phyloP scores from a whole-genome alignment of 1,140 invertebrate genomes.

The Drosophila burlai region DNA sequence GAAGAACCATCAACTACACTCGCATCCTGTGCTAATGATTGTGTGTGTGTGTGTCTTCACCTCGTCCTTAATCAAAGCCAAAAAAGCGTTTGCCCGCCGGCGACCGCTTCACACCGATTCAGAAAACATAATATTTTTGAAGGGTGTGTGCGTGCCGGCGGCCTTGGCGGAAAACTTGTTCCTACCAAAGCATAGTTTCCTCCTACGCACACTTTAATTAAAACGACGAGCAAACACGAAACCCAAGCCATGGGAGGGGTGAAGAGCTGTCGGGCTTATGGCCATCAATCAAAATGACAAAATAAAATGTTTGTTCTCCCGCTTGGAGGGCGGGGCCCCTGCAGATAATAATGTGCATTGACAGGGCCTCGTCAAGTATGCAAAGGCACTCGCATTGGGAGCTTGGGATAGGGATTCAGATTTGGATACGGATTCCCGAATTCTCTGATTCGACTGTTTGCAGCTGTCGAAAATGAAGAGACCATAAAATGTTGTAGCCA shows the following conservation, averaged over 20 bases:
- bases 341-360: constrained; percentile 69
- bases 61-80: constrained; percentile 46
- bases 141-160: constrained; percentile 35
- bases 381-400: constrained; percentile 48
- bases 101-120: constrained; percentile 35
- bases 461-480: constrained; percentile 66
- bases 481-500: constrained; percentile 63
- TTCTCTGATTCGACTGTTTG: constrained; percentile 41
- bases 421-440: neutral
- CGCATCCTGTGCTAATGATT: constrained; percentile 72
- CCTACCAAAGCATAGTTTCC: constrained; percentile 44
- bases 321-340: neutral
- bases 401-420: neutral
- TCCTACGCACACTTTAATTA: constrained; percentile 69
- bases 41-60: constrained; percentile 61
- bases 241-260: constrained; percentile 4
- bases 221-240: constrained; percentile 61
- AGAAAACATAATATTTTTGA: constrained; percentile 44
- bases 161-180: constrained; percentile 35
- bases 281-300: constrained; percentile 81
- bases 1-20: constrained; percentile 21
- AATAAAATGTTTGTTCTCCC: constrained; percentile 76
- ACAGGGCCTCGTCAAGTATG: constrained; percentile 52
- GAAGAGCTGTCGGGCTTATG: constrained; percentile 67
- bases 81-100: constrained; percentile 30